These are phyloP conservation scores for Chrysemys picta DNA, from an alignment of 2,113 vertebrate species.

Conservation along the genomic window DNA sequence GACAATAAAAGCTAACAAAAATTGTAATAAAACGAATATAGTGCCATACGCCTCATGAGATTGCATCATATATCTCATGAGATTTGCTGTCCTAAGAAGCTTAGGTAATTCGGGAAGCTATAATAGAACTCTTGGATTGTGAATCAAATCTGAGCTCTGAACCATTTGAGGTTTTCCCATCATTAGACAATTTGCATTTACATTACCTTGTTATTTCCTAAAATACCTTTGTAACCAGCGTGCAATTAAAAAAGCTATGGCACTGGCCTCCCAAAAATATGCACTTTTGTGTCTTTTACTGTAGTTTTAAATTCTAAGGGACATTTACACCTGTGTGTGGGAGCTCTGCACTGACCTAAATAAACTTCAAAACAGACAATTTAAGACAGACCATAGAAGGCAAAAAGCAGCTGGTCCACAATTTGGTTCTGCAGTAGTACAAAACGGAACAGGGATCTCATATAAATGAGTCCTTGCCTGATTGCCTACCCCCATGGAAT, in stretches of 20 bases:
- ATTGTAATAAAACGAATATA: not conserved
- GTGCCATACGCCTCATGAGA: not conserved
- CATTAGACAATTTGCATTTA: not conserved
- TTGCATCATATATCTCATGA: accelerated
- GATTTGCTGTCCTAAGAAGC: not conserved
- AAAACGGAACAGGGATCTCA: not conserved
- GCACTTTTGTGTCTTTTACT: not conserved
- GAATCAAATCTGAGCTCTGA: not conserved
- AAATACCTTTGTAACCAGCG: not conserved
- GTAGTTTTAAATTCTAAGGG: not conserved
- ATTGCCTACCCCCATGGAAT: not conserved
- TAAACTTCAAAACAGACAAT: not conserved
- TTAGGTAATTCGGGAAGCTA: not conserved
- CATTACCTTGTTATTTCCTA: not conserved
- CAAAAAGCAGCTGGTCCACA: not conserved
- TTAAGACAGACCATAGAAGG: accelerated
- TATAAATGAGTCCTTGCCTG: not conserved
- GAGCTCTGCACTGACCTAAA: not conserved
- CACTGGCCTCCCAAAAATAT: not conserved
- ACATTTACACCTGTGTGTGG: not conserved
- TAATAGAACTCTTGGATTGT: not conserved
- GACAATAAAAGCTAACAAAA: not conserved
- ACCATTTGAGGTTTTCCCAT: accelerated
- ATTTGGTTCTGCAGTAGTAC: not conserved
- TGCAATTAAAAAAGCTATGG: not conserved